These are phyloP conservation scores for Poecilia wingei DNA, from an alignment of 2,797 vertebrate genomes.

Conservation along the genomic window DNA sequence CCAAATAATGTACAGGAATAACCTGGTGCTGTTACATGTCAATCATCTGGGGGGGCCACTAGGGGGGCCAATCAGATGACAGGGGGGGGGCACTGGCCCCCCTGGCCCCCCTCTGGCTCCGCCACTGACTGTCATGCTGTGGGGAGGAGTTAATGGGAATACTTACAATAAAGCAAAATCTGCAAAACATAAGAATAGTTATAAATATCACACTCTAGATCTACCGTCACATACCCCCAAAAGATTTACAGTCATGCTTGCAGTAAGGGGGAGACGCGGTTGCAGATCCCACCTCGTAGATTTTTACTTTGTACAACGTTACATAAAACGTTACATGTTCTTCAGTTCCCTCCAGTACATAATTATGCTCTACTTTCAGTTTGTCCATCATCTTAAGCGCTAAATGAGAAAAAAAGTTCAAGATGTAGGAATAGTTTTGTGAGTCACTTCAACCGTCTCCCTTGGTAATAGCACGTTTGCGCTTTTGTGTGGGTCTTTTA, in stretches of 20 bases:
- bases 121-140: neutral
- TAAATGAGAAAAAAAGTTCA: neutral
- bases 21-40: too few species aligned
- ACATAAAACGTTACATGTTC: neutral
- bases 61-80: too few species aligned
- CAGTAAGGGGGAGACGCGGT: neutral
- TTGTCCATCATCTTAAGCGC: neutral
- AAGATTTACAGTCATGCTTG: neutral
- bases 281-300: neutral
- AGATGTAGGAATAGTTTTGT: neutral
- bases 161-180: neutral
- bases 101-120: too few species aligned
- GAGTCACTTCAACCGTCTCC: neutral
- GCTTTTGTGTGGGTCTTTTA: conserved; percentile 46
- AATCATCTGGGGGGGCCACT: too few species aligned
- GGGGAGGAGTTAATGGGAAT: neutral
- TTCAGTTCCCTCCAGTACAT: neutral
- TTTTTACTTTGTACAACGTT: neutral
- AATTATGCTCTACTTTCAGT: neutral
- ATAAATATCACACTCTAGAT: neutral
- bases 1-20: too few species aligned
- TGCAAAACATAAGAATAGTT: neutral
- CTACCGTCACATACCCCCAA: too few species aligned
- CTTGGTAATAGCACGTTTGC: conserved; percentile 7
- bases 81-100: too few species aligned